Base-by-base conservation (phyloP, 1,140 invertebrate species). In the Panulirus ornatus region DNA sequence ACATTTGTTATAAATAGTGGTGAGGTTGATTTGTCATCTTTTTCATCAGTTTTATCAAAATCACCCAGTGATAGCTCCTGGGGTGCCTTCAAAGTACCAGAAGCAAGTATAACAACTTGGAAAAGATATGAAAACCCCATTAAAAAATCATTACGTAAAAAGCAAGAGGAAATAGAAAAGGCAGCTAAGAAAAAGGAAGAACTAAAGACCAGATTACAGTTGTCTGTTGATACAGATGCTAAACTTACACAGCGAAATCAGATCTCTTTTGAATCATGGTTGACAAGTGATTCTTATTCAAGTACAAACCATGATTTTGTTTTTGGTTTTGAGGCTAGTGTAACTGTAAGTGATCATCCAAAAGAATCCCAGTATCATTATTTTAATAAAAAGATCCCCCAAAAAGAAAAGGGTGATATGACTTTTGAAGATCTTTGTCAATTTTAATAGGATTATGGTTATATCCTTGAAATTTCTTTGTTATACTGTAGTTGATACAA, bases 371-470 rank as follows among this genome's bases (percentile, higher is more conserved):
- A 71, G 5, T 14, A 83, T 30, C n/a, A 83, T 75, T 76, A 30
- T 75, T 73, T 75, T 27, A 89, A 70, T 44, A 88, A 88, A 54
- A 88, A 79, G 75, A 9, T 88, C 34, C 54, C 58, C 0, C 54
- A 83, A 22, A 89, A 89, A 27, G 78, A 73, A 38, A 54, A 84
- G 9, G 51, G 36, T 36, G 78, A 89, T 38, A 89, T 89, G 88
- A 83, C 79, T 44, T 89, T 89, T 84, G 88, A 89, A 81, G 88
- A 89, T 40, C 44, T 89, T 6, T 89, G 88, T 81, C 70, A 54
- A 22, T 89, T 87, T 78, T 87, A 63, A 58, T 27, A 1, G 6
- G 3, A 30, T 58, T 1, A 66, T n/a, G n/a, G n/a, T n/a, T n/a
- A n/a, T n/a, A n/a, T n/a, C n/a, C n/a, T n/a, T n/a, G n/a, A n/a